Evolutionary conservation across 2,888 invertebrate species (phyloP).

Genomic region (Parascotia fuliginaria): DNA sequence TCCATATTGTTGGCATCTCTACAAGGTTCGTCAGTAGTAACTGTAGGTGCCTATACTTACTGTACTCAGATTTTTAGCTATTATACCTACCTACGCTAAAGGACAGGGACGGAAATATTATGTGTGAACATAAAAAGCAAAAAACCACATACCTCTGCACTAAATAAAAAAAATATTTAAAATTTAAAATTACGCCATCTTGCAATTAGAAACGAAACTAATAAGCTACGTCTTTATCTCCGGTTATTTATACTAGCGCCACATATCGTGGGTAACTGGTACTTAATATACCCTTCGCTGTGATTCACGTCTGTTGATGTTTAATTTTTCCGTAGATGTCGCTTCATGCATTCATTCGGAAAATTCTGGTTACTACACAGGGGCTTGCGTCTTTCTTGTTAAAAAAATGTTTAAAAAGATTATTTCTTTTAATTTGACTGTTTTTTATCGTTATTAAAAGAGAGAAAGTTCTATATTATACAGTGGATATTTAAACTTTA

Average conservation of each 20-base stretch:
- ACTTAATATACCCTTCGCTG: constrained; percentile 9
- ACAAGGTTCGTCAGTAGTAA: no score
- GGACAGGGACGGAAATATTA: no score
- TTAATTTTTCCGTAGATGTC: constrained; percentile 38
- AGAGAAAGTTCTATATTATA: constrained; percentile 4
- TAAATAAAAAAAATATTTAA: background rate
- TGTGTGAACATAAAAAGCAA: no score
- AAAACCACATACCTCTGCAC: no score
- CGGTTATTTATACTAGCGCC: constrained; percentile 15
- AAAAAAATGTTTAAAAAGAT: constrained; percentile 18
- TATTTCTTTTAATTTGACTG: constrained; percentile 11
- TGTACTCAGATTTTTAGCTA: no score
- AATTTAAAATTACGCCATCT: constrained; percentile 33
- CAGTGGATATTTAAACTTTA: constrained; percentile 8
- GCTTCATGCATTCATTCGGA: constrained; percentile 16
- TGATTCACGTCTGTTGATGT: constrained; percentile 14
- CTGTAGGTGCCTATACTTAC: no score
- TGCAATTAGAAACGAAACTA: constrained; percentile 1
- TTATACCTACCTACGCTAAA: no score
- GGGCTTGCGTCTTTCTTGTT: constrained; percentile 11
- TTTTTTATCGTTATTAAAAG: constrained; percentile 10
- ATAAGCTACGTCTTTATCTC: background rate
- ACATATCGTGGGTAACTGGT: constrained; percentile 21
- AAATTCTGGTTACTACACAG: constrained; percentile 32
- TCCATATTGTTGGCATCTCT: no score